Percentiles rank a stretch among this genome's conserved stretches.
These are phyloP conservation scores for Scylla paramamosain DNA, from an alignment of 1,140 invertebrate species.

Conservation along the genomic window DNA sequence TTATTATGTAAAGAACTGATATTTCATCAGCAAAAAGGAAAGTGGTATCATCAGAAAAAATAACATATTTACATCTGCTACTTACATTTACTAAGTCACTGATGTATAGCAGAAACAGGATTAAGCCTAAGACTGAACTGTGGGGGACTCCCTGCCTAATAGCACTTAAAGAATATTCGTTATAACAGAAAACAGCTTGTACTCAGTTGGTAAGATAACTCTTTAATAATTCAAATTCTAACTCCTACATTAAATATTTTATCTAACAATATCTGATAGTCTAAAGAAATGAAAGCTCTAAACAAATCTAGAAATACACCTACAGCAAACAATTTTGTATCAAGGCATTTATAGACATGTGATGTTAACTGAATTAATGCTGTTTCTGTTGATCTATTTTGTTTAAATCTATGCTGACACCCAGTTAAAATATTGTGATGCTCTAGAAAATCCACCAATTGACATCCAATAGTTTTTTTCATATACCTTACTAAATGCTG, in stretches of 20 bases:
- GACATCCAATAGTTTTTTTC: background rate
- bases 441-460: background rate
- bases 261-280: background rate
- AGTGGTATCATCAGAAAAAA: too few relatives aligned
- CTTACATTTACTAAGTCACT: too few relatives aligned
- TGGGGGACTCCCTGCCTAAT: too few relatives aligned
- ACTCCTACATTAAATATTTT: background rate
- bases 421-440: background rate
- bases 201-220: too few relatives aligned
- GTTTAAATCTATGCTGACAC: background rate
- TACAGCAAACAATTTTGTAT: background rate
- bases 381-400: constrained; percentile 19
- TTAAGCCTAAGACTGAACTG: too few relatives aligned
- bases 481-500: background rate
- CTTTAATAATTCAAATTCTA: background rate
- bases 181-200: too few relatives aligned
- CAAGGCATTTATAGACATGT: constrained; percentile 15
- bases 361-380: background rate
- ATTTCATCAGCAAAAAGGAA: too few relatives aligned
- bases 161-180: too few relatives aligned
- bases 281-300: background rate
- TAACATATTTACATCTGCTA: too few relatives aligned
- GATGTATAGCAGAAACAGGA: too few relatives aligned
- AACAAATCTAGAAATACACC: constrained; percentile 19
- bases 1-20: too few relatives aligned